Evolutionary conservation across 2,888 invertebrate species (phyloP), one percentile per base, ranked within the genome.

Genomic region (Acanthosepion pharaonis): DNA sequence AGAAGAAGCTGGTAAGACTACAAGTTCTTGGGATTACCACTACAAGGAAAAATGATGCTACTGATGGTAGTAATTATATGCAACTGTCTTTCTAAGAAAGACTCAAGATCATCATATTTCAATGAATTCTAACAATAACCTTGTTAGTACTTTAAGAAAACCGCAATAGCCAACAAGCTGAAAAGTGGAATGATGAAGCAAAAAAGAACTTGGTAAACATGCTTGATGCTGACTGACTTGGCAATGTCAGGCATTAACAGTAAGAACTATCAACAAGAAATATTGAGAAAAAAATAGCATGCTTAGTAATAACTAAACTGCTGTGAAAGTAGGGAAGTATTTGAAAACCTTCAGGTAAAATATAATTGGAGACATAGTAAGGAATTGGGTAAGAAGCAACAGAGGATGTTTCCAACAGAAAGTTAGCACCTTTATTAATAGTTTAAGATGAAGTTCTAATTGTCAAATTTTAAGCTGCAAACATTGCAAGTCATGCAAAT

Each of bases 121-220:
- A 78, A n/a, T 78, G 78, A 78, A 78, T 78, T 78, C 78, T 78
- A 78, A 78, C 78, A 78, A 78, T 78, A 78, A 78, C 78, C 33
- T n/a, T 4, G 78, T 78, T 9, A 78, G 78, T 78, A 78, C 78
- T 78, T 78, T 78, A 78, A 78, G 78, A 78, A 78, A 78, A n/a
- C 33, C n/a, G n/a, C 78, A 78, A 78, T 33, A 78, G 78, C 78
- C n/a, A 78, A 78, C 78, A 78, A n/a, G 78, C 33, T 33, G n/a
- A n/a, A 23, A 33, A n/a, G 78, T 15, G 78, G 18, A n/a, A n/a
- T 5, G 11, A 78, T 15, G 15, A 18, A 78, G 33, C 9, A 5
- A n/a, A 28, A 78, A 33, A 78, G 15, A 78, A n/a, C n/a, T 15
- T n/a, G 18, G 78, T 78, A 33, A 78, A n/a, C 78, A 78, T 78